Conservation (phyloP, 2,113 vertebrate species). For the Channa maculata region DNA sequence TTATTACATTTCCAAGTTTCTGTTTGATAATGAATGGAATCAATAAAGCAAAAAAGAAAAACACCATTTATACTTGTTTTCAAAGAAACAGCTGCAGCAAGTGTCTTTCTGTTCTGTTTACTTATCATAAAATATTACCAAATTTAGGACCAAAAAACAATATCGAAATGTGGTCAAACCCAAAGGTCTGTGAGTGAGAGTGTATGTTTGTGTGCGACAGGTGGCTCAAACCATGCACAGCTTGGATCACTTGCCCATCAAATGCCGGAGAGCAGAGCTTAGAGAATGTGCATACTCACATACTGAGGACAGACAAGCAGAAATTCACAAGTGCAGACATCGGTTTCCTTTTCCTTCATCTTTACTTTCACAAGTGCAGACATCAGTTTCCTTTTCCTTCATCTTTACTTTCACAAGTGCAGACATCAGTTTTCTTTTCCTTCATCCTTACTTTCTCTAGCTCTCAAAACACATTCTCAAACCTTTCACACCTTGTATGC, state of each 20-base stretch:
- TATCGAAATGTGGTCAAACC: constrained; percentile 26
- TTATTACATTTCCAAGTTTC: too few species aligned
- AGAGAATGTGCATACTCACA: constrained; percentile 49
- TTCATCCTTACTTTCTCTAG: neutral
- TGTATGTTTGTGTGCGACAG: constrained; percentile 41
- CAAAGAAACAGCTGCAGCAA: neutral
- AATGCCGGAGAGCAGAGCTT: constrained; percentile 60
- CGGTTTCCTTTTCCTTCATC: neutral
- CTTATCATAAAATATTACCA: too few species aligned
- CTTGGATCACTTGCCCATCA: constrained; percentile 58
- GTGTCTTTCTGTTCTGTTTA: too few species aligned
- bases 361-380: too few species aligned
- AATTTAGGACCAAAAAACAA: too few species aligned
- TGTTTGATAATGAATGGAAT: neutral
- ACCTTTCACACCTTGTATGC: constrained; percentile 25
- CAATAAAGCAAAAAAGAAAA: neutral
- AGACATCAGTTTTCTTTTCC: neutral
- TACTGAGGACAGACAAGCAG: constrained; percentile 46
- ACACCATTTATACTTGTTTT: neutral
- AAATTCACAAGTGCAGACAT: constrained; percentile 32
- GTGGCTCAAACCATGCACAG: constrained; percentile 59
- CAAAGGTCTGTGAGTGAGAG: neutral
- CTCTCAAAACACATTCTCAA: constrained; percentile 12
- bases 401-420: neutral
- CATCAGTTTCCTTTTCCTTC: neutral